phyloP scores from a whole-genome alignment of 2,888 invertebrate species.

The Drosophila phalerata region DNA sequence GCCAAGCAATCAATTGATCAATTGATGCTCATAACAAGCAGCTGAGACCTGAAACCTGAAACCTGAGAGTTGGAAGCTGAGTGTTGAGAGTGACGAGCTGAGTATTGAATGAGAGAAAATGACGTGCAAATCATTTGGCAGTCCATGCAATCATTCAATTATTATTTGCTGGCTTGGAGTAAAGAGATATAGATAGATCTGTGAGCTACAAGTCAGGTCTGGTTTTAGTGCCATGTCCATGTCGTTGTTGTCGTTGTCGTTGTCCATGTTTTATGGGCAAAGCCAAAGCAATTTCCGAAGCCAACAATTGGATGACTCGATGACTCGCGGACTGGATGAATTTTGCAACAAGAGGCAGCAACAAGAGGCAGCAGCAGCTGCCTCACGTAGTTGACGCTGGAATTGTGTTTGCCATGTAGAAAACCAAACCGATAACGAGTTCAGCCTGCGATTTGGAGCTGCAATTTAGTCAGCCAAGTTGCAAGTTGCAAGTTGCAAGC shows the following conservation, averaged over 20 bases:
- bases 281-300: conserved; percentile 62
- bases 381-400: conserved; percentile 60
- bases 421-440: conserved; percentile 53
- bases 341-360: conserved; percentile 24
- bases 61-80: not conserved
- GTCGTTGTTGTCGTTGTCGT: conserved; percentile 8
- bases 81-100: conserved; percentile 1
- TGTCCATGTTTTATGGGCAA: conserved; percentile 50
- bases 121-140: conserved; percentile 73
- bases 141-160: conserved; percentile 79
- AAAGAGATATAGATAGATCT: conserved; percentile 38
- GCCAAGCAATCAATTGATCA: conserved; percentile 59
- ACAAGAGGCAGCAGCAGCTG: conserved; percentile 20
- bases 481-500: conserved; percentile 33
- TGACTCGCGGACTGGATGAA: conserved; percentile 33
- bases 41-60: not conserved
- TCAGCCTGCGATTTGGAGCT: conserved; percentile 40
- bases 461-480: conserved; percentile 48
- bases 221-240: conserved; percentile 21
- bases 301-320: conserved; percentile 61
- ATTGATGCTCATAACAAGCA: conserved; percentile 58
- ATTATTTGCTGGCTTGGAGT: conserved; percentile 64
- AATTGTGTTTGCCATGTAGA: conserved; percentile 51
- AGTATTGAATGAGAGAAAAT: conserved; percentile 56
- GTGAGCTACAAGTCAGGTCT: conserved; percentile 10